Evolutionary conservation across 2,888 invertebrate genomes (phyloP), one percentile per base, ranked within the genome.

Genomic region (Epinotia demarniana): DNA sequence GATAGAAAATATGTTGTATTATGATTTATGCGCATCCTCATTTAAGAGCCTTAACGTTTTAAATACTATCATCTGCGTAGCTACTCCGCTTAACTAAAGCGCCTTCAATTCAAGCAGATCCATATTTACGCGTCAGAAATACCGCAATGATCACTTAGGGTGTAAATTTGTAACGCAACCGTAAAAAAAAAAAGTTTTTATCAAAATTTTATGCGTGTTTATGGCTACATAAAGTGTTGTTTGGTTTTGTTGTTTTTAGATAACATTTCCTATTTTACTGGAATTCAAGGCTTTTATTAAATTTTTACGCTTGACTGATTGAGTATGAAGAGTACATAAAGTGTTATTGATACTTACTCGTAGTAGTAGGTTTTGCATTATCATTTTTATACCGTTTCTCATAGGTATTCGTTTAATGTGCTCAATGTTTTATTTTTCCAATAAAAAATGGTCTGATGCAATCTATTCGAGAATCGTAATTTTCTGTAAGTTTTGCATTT

Each of bases 201-300:
- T 49, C 49, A 1, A 49, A 49, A 49, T 27, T 33, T 60, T 13
- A 13, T 43, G 62, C 11, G 12, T 43, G 18, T 43, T 43, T 43
- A 62, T 43, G 43, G 60, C 27, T 62, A 62, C 62, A 43, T 19
- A 19, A 62, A 62, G 43, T 43, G 62, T 62, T 39, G 62, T 5
- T 62, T 43, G 12, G 62, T 43, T 62, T 62, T 62, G 43, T 19
- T 62, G 62, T 39, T 43, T 18, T 12, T 0, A 43, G 43, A 62
- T 19, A 43, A 18, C 43, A 3, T 62, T 43, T 18, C n/a, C 43
- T 18, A 1, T 43, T 43, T 62, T 62, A 39, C 16, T 13, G 4
- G 2, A 49, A 49, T 49, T 49, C 4, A 16, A 16, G 5, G 49
- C 5, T 49, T 49, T 16, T 49, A 49, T 16, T 49, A 5, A 4